Base-by-base conservation (phyloP, 2,888 invertebrate species). In the Uropetala carovei region DNA sequence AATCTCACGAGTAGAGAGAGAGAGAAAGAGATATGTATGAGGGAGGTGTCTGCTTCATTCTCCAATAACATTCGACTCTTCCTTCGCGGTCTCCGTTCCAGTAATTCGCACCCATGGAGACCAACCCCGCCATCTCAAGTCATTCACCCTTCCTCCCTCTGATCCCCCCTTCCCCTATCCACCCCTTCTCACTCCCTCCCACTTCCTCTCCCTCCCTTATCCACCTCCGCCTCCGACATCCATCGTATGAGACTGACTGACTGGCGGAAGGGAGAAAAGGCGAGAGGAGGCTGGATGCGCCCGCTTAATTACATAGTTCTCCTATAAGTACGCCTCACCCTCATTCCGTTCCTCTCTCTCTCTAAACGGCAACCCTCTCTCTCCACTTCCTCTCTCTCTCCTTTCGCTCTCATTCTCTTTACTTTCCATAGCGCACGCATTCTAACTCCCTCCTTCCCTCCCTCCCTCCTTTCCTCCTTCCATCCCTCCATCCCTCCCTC, bases 241-340 rank as follows among this genome's bases (percentile, higher is more conserved):
- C 89, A 89, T 89, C 64, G 89, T 64, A 89, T 89, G 64, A 89
- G 43, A 85, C 89, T 13, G 60, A 30, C 60, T 86, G 86, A 7
- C 56, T 57, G 58, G n/a, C 11, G 82, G 56, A 30, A 13, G 82
- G 43, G 43, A 43, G 43, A 30, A 30, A 58, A 59, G 58, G 59
- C n/a, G 59, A 30, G 22, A 30, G 86, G 60, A 3, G 64, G 64
- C 60, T 43, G n/a, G 83, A 43, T 83, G 83, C 30, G 43, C 43
- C 64, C 43, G 89, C 89, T 89, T 89, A 89, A 89, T 89, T 89
- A n/a, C n/a, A n/a, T n/a, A 89, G 89, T 89, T 89, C 60, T 64
- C 86, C 27, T 27, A 11, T 57, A 18, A 27, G 43, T 9, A n/a
- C 83, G 56, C n/a, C 83, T 18, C 18, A 7, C 4, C 4, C 56